Percentiles rank a stretch among this genome's conserved stretches.
Conservation (phyloP, 35 echinoderm and acorn worm genomes). For the Ophioderma brevispina region DNA sequence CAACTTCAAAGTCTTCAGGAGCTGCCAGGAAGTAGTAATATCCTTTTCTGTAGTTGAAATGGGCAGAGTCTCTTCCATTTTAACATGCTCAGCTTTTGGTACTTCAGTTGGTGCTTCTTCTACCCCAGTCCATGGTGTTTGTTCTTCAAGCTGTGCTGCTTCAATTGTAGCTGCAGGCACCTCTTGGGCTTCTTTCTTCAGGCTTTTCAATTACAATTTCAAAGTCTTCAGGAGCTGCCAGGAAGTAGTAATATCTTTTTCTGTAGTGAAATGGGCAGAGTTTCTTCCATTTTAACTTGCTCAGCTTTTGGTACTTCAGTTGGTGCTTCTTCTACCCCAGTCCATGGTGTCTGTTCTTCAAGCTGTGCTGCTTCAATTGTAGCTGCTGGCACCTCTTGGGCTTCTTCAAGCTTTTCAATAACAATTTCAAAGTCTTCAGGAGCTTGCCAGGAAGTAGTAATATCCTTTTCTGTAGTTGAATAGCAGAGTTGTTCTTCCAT, state of each 20-base stretch:
- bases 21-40: not conserved
- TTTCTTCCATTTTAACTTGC: constrained; percentile 7
- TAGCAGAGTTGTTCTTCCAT: not conserved
- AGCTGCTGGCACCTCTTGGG: not conserved
- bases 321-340: not conserved
- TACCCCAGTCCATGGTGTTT: not conserved
- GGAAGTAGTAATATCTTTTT: not conserved
- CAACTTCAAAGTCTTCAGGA: constrained; percentile 4
- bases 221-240: not conserved
- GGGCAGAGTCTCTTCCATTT: not conserved
- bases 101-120: constrained; percentile 16
- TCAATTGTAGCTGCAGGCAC: not conserved
- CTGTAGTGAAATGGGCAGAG: not conserved
- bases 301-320: constrained; percentile 12
- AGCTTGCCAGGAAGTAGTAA: not conserved
- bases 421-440: constrained; percentile 5
- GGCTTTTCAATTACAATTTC: not conserved
- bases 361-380: not conserved
- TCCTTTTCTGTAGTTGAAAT: constrained; percentile 35
- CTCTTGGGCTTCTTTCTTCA: not conserved
- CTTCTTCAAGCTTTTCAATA: not conserved
- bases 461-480: not conserved
- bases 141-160: constrained; percentile 17
- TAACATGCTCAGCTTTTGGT: constrained; percentile 1
- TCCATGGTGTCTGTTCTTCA: constrained; percentile 13